Conservation (phyloP, 2,888 invertebrate genomes). For the Caenorhabditis zanzibari region DNA sequence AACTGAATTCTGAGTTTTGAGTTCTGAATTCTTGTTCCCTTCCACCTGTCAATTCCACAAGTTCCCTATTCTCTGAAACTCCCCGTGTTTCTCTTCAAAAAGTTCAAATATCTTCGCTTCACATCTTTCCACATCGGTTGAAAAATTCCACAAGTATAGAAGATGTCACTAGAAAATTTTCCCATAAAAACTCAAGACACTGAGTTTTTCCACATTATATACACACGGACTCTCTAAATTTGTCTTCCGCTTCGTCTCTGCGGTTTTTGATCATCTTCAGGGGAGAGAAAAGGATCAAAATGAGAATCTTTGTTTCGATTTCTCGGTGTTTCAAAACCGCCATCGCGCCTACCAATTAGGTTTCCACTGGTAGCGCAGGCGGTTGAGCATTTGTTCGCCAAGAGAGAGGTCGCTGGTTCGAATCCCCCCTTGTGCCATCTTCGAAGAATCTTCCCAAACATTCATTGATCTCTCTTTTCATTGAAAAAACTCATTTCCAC, state of each 20-base stretch:
- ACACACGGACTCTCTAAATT: conserved; percentile 12
- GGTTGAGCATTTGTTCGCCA: too few species aligned
- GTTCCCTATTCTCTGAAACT: background rate
- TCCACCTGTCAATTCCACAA: conserved; percentile 9
- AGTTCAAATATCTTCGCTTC: conserved; percentile 18
- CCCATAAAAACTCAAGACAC: conserved; percentile 34
- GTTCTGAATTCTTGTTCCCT: conserved; percentile 13
- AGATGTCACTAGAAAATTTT: conserved; percentile 36
- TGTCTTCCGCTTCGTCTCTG: conserved; percentile 17
- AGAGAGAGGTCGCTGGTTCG: too few species aligned
- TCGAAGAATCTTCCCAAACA: background rate
- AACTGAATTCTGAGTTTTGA: conserved; percentile 1
- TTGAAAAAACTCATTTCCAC: background rate
- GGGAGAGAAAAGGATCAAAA: conserved; percentile 4
- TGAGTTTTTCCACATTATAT: conserved; percentile 29
- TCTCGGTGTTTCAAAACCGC: background rate
- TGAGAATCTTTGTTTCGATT: background rate
- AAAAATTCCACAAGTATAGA: background rate
- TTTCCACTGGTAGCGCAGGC: background rate
- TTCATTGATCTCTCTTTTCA: background rate
- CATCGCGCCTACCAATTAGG: background rate
- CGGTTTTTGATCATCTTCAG: conserved; percentile 20
- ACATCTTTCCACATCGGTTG: conserved; percentile 37
- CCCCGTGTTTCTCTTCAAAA: background rate
- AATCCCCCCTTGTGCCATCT: too few species aligned